These are phyloP conservation scores for Galago senegalensis DNA, from an alignment of 2,797 vertebrate species.

Conservation along the genomic window DNA sequence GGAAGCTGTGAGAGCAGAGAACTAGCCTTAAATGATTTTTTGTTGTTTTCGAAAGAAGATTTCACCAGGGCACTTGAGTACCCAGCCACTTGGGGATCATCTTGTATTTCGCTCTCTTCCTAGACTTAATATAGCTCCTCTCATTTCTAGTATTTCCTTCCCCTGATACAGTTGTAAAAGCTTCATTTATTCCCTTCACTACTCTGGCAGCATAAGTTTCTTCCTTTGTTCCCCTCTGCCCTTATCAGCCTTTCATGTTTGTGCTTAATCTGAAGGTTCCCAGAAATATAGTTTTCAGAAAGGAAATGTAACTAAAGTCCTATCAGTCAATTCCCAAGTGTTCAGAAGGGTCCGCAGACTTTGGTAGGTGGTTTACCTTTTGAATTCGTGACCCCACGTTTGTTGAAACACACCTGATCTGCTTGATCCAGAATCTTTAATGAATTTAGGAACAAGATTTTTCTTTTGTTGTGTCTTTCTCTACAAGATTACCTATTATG, in stretches of 20 bases:
- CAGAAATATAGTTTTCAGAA: constrained; percentile 85
- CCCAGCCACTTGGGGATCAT: constrained; percentile 9
- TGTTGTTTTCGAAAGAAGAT: background rate
- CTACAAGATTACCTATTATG: constrained; percentile 48
- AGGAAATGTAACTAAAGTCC: constrained; percentile 73
- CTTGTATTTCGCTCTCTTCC: constrained; percentile 66
- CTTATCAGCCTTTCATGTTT: constrained; percentile 77
- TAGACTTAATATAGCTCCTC: constrained; percentile 55
- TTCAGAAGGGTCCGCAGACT: constrained; percentile 3
- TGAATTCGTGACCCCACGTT: background rate
- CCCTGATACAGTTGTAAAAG: constrained; percentile 74
- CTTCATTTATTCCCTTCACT: constrained; percentile 75
- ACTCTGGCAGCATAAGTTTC: constrained; percentile 43
- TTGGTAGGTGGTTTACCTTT: background rate
- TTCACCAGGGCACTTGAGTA: constrained; percentile 1
- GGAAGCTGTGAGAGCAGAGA: background rate
- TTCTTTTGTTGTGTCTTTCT: constrained; percentile 63
- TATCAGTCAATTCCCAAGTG: constrained; percentile 58
- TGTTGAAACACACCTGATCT: background rate
- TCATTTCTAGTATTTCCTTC: constrained; percentile 82
- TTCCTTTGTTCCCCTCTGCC: background rate
- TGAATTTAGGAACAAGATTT: constrained; percentile 69
- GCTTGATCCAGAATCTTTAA: constrained; percentile 63
- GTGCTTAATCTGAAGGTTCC: constrained; percentile 82
- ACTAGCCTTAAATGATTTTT: background rate